Conservation (phyloP, 2,888 invertebrate genomes). For the Ennomos fuscantarius region DNA sequence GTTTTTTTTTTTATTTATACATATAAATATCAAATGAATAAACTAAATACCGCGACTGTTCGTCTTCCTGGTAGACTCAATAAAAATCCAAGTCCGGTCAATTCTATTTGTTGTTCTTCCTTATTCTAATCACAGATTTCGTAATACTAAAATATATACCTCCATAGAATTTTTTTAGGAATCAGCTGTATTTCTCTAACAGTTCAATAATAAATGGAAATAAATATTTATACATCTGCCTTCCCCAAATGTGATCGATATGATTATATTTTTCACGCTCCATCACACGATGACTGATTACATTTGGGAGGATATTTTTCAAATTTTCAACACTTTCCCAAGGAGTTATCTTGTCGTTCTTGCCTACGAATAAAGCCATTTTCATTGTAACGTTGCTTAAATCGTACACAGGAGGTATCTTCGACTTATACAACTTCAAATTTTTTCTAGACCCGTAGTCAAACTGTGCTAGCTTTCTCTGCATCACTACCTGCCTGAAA, state of each 20-base stretch:
- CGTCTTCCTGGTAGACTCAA: too few relatives aligned
- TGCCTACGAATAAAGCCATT: constrained; percentile 70
- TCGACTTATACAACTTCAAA: constrained; percentile 16
- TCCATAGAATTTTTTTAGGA: too few relatives aligned
- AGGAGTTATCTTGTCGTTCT: constrained; percentile 79
- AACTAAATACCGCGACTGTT: too few relatives aligned
- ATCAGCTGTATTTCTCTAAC: constrained; percentile 22
- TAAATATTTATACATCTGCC: constrained; percentile 49
- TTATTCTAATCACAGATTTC: too few relatives aligned
- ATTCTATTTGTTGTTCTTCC: too few relatives aligned
- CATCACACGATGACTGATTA: constrained; percentile 45
- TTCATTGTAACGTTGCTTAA: constrained; percentile 46
- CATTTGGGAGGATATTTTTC: constrained; percentile 46
- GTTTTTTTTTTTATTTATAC: too few relatives aligned
- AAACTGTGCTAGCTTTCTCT: constrained; percentile 17
- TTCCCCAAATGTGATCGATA: constrained; percentile 51
- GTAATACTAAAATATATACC: too few relatives aligned
- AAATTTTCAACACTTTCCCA: constrained; percentile 43
- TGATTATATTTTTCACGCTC: constrained; percentile 50
- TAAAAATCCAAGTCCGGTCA: too few relatives aligned
- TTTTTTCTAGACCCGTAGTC: constrained; percentile 27
- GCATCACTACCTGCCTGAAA: constrained; percentile 34
- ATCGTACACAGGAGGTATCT: constrained; percentile 23
- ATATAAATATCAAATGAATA: too few relatives aligned
- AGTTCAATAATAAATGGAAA: constrained; percentile 48